Conservation (phyloP, 2,113 vertebrate genomes). For the Noctilio leporinus region DNA sequence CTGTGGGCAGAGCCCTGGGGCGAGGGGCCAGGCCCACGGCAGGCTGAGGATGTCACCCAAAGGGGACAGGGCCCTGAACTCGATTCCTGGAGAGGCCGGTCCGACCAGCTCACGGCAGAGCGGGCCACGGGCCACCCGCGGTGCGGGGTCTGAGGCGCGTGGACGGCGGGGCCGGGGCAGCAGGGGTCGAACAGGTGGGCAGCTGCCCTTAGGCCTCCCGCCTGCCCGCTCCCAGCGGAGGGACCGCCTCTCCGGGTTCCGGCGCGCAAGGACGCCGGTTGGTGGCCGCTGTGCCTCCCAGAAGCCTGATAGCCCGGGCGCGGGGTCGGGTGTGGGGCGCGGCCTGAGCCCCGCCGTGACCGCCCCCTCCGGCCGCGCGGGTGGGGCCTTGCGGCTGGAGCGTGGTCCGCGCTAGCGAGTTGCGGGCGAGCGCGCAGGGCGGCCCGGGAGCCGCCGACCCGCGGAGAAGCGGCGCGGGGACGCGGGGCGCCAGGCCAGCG, state of each 20-base stretch:
- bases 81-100: no score
- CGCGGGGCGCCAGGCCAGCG: background rate
- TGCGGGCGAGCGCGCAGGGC: background rate
- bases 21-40: background rate
- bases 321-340: no score
- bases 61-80: background rate
- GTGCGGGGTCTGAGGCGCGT: background rate
- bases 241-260: background rate
- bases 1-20: background rate
- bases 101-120: no score
- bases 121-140: no score
- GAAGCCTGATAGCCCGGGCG: background rate
- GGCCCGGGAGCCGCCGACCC: background rate
- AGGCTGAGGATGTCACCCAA: background rate
- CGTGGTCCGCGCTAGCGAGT: no score
- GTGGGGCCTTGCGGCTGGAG: background rate
- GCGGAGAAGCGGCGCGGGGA: background rate
- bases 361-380: no score
- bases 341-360: no score
- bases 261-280: accelerated
- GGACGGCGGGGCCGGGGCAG: background rate
- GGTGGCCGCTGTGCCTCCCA: background rate
- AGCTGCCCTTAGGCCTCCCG: background rate
- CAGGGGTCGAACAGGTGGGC: background rate
- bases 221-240: background rate